These are phyloP conservation scores for Acromyrmex echinatior DNA, from an alignment of 1,140 invertebrate species.

Conservation along the genomic window DNA sequence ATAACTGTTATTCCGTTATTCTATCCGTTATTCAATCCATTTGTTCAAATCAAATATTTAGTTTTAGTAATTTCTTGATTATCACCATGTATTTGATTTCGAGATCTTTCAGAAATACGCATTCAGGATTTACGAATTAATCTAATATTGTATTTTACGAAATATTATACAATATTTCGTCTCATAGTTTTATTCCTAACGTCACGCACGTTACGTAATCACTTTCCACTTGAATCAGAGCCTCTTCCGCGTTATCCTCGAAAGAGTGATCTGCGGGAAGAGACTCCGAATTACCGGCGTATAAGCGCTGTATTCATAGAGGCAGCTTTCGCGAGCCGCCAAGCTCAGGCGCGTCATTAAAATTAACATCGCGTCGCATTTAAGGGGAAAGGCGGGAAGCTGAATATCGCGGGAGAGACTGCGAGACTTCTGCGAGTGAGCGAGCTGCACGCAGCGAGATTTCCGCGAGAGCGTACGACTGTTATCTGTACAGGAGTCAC, in stretches of 20 bases:
- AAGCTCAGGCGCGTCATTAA: constrained; percentile 57
- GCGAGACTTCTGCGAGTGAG: neutral
- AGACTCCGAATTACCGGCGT: neutral
- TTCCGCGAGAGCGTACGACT: constrained; percentile 31
- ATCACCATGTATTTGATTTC: neutral
- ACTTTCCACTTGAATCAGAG: neutral
- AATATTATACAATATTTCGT: neutral
- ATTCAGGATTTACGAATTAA: neutral
- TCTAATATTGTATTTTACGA: neutral
- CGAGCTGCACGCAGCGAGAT: constrained; percentile 21
- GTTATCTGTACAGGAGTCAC: constrained; percentile 63
- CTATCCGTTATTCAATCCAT: neutral
- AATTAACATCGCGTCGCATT: constrained; percentile 56
- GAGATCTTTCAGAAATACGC: neutral
- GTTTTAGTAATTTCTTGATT: neutral
- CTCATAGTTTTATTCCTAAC: neutral
- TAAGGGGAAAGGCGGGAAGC: constrained; percentile 6
- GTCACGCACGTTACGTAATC: neutral
- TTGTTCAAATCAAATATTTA: neutral
- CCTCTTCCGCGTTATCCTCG: neutral
- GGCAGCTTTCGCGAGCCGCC: constrained; percentile 27
- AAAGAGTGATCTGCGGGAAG: neutral
- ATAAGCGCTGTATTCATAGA: constrained; percentile 29
- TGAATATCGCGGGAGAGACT: neutral
- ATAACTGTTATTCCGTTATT: too few relatives aligned